Evolutionary conservation across 2,113 vertebrate genomes (phyloP).

Genomic region (Symphodus melops): DNA sequence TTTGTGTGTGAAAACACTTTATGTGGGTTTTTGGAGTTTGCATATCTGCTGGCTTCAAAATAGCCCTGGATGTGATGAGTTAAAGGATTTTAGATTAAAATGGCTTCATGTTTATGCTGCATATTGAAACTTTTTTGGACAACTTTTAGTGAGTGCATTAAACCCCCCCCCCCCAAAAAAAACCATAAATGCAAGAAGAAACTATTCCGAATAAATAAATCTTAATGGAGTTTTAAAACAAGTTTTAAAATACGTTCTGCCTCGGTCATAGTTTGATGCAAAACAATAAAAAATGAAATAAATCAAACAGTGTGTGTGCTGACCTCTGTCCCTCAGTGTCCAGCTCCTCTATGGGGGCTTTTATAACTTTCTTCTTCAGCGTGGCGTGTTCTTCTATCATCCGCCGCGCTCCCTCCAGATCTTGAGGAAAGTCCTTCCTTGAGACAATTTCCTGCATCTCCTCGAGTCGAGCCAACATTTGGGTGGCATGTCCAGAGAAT

Average conservation of each 20-base stretch:
- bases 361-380: conserved; percentile 97
- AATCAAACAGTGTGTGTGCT: not conserved
- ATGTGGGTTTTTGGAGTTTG: not conserved
- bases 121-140: no score
- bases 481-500: conserved; percentile 95
- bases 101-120: no score
- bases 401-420: conserved; percentile 93
- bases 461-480: conserved; percentile 94
- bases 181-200: not conserved
- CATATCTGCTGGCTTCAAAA: not conserved
- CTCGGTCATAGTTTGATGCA: no score
- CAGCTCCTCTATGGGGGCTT: conserved; percentile 97
- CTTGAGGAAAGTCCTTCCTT: conserved; percentile 95
- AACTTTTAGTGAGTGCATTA: no score
- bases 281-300: not conserved
- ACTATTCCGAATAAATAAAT: not conserved
- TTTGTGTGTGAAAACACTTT: no score
- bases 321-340: conserved; percentile 94
- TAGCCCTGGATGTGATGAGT: no score
- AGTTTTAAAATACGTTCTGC: no score
- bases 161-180: no score
- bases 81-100: no score
- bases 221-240: no score
- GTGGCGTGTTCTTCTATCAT: conserved; percentile 98
- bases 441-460: conserved; percentile 97